Base-by-base conservation (phyloP, 2,113 vertebrate species). In the Atlantisia rogersi region DNA sequence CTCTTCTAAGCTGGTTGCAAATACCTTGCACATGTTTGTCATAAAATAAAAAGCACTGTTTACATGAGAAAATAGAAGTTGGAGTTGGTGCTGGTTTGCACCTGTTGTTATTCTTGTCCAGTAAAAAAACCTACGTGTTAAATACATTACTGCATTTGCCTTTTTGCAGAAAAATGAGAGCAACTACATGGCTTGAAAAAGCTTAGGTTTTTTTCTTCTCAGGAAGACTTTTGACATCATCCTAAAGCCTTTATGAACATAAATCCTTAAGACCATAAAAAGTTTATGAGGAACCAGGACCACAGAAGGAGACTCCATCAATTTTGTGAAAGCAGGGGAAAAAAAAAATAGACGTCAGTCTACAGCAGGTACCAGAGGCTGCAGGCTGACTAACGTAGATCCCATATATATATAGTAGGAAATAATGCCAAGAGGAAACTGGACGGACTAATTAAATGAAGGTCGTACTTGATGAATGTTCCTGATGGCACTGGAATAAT, bases 371-470 rank as follows among this genome's bases (percentile, higher is more conserved):
- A 94, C 18, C 44, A 83, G 82, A 90, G 64, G 9, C 39, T 84
- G 20, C 42, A 86, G 64, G 20, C 22, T 94, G 73, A 77, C 35
- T 88, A 92, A 88, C 1, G 0, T 60, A 73, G 53, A 58, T 60
- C 32, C 28, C 73, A 64, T 64, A 75, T 19, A 56, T 59, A 80
- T 31, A 81, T 19, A 84, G 65, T 19, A 92, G 73, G 65, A 91
- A 94, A 86, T 68, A 92, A 92, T 79, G 82, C 42, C 44, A 65
- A 81, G 56, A 96, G 95, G 93, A 95, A 96, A 92, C 86, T 78
- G 60, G 69, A 75, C 62, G 48, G 80, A 86, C 92, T 92, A 94
- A 95, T 95, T 86, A 92, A 96, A 95, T 95, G 52, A 95, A 92
- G 60, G 19, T 92, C 82, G 83, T 84, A 53, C 8, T 37, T 88